A percentile compares a stretch with the other conserved stretches of the same genome.
phyloP scores from a whole-genome alignment of 2,797 vertebrate genomes.

The Tragopan temminckii region DNA sequence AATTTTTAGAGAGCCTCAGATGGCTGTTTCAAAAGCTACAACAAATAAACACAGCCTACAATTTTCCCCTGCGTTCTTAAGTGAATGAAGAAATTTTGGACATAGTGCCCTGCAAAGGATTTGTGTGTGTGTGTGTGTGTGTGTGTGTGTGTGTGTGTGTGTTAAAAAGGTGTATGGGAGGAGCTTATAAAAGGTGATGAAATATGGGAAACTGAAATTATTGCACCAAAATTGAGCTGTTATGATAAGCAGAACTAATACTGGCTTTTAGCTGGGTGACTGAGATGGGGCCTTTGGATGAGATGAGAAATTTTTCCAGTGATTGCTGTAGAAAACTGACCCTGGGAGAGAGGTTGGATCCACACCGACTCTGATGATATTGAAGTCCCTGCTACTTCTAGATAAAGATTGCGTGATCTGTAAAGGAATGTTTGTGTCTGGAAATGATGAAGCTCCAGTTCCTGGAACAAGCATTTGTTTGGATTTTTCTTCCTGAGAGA shows the following conservation, averaged over 20 bases:
- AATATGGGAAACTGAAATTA: not conserved
- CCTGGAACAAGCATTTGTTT: not conserved
- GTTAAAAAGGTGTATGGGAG: not conserved
- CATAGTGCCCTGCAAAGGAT: not conserved
- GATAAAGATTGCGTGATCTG: not conserved
- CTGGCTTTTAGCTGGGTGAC: not conserved
- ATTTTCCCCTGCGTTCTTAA: not conserved
- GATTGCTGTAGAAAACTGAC: not conserved
- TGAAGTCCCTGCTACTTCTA: not conserved
- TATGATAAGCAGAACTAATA: not conserved
- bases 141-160: not conserved
- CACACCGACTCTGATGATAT: not conserved
- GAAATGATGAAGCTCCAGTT: not conserved
- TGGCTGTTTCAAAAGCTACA: not conserved
- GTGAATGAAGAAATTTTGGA: not conserved
- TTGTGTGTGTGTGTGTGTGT: not conserved
- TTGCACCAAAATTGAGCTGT: not conserved
- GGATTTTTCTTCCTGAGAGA: not conserved
- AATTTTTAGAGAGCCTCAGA: not conserved
- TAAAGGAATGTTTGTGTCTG: not conserved
- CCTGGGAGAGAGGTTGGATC: not conserved
- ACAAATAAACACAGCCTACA: not conserved
- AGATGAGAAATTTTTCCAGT: not conserved
- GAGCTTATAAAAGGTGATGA: not conserved
- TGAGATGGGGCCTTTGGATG: not conserved